Base-by-base conservation (phyloP, 2,888 invertebrate species). In the Calliscelio sp. region DNA sequence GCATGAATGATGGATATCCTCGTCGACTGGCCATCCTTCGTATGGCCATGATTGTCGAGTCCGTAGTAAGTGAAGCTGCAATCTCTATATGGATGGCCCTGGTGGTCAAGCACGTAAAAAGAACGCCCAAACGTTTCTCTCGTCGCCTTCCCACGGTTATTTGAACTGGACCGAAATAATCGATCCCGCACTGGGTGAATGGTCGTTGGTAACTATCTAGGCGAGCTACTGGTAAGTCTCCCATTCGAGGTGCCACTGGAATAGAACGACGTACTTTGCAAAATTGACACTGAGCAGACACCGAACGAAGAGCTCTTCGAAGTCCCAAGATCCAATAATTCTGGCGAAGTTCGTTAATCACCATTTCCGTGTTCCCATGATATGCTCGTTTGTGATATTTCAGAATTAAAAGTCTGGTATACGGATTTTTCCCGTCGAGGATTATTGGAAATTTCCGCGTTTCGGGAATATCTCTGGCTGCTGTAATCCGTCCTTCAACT, bases 11-110 rank as follows among this genome's bases (percentile, higher is more conserved):
- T 1, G 85, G 85, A 7, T 41, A 28, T 2, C 83, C 85, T 10
- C 85, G 46, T 11, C 86, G 55, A 25, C 77, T 57, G 0, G 70
- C 49, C 85, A 86, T 83, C 7, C 85, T 32, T n/a, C 83, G 38
- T 2, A 59, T 16, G 16, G 46, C 74, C 73, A 86, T 75, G 8
- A 86, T 81, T 1, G 78, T 65, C 0, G 86, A 84, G 20, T 84
- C 84, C 0, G 85, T 51, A 1, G 22, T 68, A 18, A 84, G 41
- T 8, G 35, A 44, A 5, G 46, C 18, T 1, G 51, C 24, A 2
- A 51, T 20, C 24, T 51, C 51, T 14, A 51, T 1, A 14, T 51
- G 51, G 3, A 51, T 24, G 3, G 51, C 51, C 24, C 51, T 3
- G 8, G 51, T 51, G 1, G 51, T 51, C 2, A 51, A 18, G 18